Percentiles rank a stretch among this genome's conserved stretches.
Evolutionary conservation across 30 jellyfish, hydroid and myxozoan species (phyloP).

Genomic region (Hydra vulgaris): DNA sequence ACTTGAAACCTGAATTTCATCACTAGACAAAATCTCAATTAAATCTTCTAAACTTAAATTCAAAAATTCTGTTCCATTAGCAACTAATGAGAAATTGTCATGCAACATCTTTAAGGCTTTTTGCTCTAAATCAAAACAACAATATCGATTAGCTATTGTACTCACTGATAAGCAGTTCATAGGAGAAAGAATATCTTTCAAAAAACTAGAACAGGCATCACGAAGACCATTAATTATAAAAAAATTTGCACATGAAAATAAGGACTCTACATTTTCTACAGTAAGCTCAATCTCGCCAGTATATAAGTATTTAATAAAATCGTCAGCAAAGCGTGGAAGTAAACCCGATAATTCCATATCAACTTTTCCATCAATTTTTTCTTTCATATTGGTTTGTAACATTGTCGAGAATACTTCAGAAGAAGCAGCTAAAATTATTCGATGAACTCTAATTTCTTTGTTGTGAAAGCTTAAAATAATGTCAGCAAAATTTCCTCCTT

Average conservation of each 20-base stretch:
- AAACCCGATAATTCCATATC: constrained; percentile 44
- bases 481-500: constrained; percentile 43
- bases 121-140: constrained; percentile 24
- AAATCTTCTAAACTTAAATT: constrained; percentile 26
- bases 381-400: constrained; percentile 71
- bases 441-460: constrained; percentile 47
- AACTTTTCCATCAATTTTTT: constrained; percentile 54
- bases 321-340: constrained; percentile 29
- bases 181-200: constrained; percentile 27
- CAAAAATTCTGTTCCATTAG: constrained; percentile 40
- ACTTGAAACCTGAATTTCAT: constrained; percentile 38
- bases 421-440: constrained; percentile 65
- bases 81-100: constrained; percentile 31
- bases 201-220: constrained; percentile 47
- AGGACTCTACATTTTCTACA: constrained; percentile 47
- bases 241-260: constrained; percentile 45
- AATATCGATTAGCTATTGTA: constrained; percentile 48
- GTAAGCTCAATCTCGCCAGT: constrained; percentile 50
- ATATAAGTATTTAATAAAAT: constrained; percentile 52
- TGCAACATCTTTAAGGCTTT: constrained; percentile 43
- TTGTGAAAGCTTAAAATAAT: constrained; percentile 28
- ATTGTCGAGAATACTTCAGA: constrained; percentile 80
- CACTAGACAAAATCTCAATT: constrained; percentile 38
- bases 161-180: constrained; percentile 54
- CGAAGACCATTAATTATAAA: constrained; percentile 50